Evolutionary conservation across 1,140 invertebrate species (phyloP).

Genomic region (Monomorium pharaonis): DNA sequence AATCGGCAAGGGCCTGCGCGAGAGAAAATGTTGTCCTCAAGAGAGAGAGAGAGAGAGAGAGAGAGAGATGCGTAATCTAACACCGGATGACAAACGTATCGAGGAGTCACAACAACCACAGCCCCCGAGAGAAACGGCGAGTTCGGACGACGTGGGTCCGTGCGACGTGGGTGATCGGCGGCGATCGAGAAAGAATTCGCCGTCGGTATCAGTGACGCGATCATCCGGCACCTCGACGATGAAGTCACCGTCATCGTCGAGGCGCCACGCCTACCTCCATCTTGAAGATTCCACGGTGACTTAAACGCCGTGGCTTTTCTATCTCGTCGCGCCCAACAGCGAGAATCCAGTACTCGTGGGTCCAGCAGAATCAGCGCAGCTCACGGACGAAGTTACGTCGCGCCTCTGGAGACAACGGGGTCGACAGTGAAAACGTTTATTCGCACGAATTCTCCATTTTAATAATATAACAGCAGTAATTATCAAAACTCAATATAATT

Average conservation of each 20-base stretch:
- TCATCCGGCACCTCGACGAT: slow-evolving; percentile 45
- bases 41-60: background rate
- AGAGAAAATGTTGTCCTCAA: slow-evolving; percentile 62
- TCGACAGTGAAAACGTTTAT: background rate
- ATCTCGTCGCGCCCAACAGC: background rate
- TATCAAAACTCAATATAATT: background rate
- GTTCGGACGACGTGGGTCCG: background rate
- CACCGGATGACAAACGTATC: slow-evolving; percentile 82
- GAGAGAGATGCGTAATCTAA: slow-evolving; percentile 74
- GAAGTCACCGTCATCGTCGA: slow-evolving; percentile 28
- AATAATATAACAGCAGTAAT: background rate
- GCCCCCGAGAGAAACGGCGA: slow-evolving; percentile 4
- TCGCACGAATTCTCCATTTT: background rate
- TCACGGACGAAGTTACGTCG: background rate
- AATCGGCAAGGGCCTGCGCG: slow-evolving; percentile 75
- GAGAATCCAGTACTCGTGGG: background rate
- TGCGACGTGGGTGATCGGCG: slow-evolving; percentile 68
- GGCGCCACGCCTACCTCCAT: slow-evolving; percentile 25
- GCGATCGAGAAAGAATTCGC: slow-evolving; percentile 24
- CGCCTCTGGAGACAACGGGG: background rate
- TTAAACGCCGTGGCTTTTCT: slow-evolving; percentile 41
- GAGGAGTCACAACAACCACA: slow-evolving; percentile 82
- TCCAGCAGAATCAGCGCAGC: background rate
- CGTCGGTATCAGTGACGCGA: slow-evolving; percentile 36
- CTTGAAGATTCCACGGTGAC: slow-evolving; percentile 41